Base-by-base conservation (phyloP, 2,113 vertebrate species). In the Merops nubicus region DNA sequence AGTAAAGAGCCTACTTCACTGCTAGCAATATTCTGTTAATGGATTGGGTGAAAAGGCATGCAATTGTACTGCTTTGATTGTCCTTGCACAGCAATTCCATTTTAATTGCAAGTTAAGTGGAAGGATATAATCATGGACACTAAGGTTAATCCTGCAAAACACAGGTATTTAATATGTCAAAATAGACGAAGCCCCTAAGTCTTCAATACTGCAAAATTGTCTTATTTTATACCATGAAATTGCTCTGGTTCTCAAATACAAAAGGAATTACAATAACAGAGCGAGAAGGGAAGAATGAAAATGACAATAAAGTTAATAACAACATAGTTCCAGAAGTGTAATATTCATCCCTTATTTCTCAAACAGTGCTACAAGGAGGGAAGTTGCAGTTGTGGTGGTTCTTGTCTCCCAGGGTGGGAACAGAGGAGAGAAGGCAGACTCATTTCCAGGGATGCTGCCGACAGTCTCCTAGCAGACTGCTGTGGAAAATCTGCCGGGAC, bases 221-320 rank as follows among this genome's bases (percentile, higher is more conserved):
- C 60, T 67, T 22, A 47, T 74, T 59, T 75, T 38, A 26, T 50
- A 42, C 38, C 14, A 48, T 40, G 36, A 12, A 76, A 82, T 40
- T 34, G 56, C 21, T 63, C 34, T 84, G 16, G 8, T 81, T 86
- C 78, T 85, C 60, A 65, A 90, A 81, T 29, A 59, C 43, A 81
- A 82, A 89, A 68, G 9, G 33, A 78, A 93, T 75, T 69, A 60
- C 75, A 80, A 74, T 53, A 95, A 57, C n/a, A 78, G 59, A 73
- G 42, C 51, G 43, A 82, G 50, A 56, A 92, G 89, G 36, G 43
- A 91, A 84, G 70, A 73, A 96, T 48, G 48, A 90, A 54, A 72
- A 65, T 89, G 38, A 59, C 81, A 84, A 91, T 62, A 92, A 95
- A 96, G 93, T 93, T 42, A 48, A 40, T 45, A 89, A 88, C 23